Base-by-base conservation (phyloP, 2,797 vertebrate genomes). In the Cyprinodon diabolis region DNA sequence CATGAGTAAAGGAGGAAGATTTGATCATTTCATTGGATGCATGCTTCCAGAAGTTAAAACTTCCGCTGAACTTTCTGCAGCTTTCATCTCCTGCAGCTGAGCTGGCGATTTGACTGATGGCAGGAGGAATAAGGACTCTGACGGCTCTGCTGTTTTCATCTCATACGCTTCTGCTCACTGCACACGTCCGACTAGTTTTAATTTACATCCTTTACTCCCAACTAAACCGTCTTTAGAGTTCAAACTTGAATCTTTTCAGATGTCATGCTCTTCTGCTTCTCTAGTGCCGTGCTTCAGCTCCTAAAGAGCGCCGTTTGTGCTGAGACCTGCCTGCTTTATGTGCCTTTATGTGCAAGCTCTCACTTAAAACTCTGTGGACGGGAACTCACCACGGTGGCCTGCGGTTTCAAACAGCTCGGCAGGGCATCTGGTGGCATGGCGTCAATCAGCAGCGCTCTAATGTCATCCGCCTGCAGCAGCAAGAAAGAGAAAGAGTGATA, bases 361-460 rank as follows among this genome's bases (percentile, higher is more conserved):
- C 21, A 23, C 62, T 66, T 47, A 47, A 48, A 23, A 47, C 62
- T 14, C n/a, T 5, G 57, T 37, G 47, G 74, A 48, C 54, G 57
- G 48, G 95, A 94, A 83, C 97, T 97, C 90, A 99, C 96, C 76
- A 98, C 96, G 3, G 97, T 99, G 11, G 97, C 97, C 87, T 98
- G 98, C 52, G 97, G 97, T 88, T 99, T 99, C 68, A 98, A 95
- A 84, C 97, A 99, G 0, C 94, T 97, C 12, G 98, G 98, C 82
- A 99, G 94, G 73, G 97, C 96, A 73, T 99, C 97, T 1, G 98
- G 98, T 2, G 98, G 98, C 98, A 99, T 99, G 0, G 98, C 97
- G 13, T 99, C 98, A 78, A 98, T 97, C 89, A 99, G 92, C 91
- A 99, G 82, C 1, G 98, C 98, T 89, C 97, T 94, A 89, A 99